These are phyloP conservation scores for Mionectes olivaceus DNA, from an alignment of 2,797 vertebrate genomes.

Conservation along the genomic window DNA sequence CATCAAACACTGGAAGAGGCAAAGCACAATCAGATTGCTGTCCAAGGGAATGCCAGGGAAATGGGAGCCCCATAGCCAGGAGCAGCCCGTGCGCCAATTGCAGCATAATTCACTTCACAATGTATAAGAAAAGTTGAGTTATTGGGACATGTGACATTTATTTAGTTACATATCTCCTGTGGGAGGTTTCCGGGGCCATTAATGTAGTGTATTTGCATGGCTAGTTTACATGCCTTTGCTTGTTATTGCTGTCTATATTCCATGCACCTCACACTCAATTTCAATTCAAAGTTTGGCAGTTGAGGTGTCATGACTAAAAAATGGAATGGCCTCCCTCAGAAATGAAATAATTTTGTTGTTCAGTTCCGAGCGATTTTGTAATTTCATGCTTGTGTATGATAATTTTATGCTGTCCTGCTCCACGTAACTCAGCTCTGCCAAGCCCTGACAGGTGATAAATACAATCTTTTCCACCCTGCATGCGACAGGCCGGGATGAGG, in stretches of 20 bases:
- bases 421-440: constrained; percentile 99
- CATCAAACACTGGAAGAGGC: background rate
- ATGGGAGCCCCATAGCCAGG: background rate
- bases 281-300: constrained; percentile 87
- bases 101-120: constrained; percentile 46
- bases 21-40: background rate
- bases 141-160: constrained; percentile 77
- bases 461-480: constrained; percentile 94
- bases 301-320: constrained; percentile 90
- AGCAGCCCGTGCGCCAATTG: background rate
- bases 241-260: constrained; percentile 82
- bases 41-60: background rate
- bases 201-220: constrained; percentile 81
- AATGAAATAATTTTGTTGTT: constrained; percentile 99
- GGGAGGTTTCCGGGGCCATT: constrained; percentile 74
- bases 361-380: constrained; percentile 98
- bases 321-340: constrained; percentile 85
- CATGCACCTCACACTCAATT: constrained; percentile 81
- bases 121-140: constrained; percentile 66
- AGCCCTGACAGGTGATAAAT: constrained; percentile 99
- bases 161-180: constrained; percentile 77
- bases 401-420: constrained; percentile 99
- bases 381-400: constrained; percentile 99
- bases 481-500: constrained; percentile 85
- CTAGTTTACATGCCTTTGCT: constrained; percentile 80